Base-by-base conservation (phyloP, 2,113 vertebrate genomes). In the Chloroceryle aenea region DNA sequence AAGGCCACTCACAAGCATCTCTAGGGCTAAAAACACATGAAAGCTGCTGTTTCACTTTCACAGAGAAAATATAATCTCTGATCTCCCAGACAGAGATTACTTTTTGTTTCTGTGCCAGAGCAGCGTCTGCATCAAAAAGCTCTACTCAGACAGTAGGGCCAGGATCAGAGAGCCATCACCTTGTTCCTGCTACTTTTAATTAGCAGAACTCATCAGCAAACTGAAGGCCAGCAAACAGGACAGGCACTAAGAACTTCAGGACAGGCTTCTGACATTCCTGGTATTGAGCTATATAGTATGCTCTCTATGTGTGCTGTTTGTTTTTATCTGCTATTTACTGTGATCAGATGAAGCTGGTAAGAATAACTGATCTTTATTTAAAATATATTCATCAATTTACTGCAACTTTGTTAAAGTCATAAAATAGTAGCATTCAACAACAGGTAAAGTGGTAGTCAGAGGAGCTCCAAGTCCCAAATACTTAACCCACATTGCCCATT, bases 111-210 rank as follows among this genome's bases (percentile, higher is more conserved):
- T 45, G 50, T 85, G 64, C 85, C 94, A 92, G 74, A 89, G 58
- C 50, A 87, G 34, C 3, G 17, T 30, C 74, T 92, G 47, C 59
- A 71, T 89, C 69, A 79, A 55, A 55, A 53, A 81, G 53, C 74
- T 62, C 53, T 85, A 68, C 63, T 62, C 67, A 78, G 55, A 68
- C 12, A 53, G 43, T 4, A 73, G 16, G 32, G 18, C 63, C 79
- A 89, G 43, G 50, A 59, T 76, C 34, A 32, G 18, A 71, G 69
- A 62, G 43, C 52, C 56, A 43, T 50, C 59, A 50, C 1, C 32
- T 68, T 56, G 21, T 50, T 83, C 71, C 78, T 85, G 77, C 84
- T 94, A 81, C 40, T 90, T 76, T 62, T 91, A 83, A 89, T 91
- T 85, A 68, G 78, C 63, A 68, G n/a, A 93, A 81, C 29, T 88